phyloP scores from a whole-genome alignment of 2,888 invertebrate species.

The Oxyteleia sp. region DNA sequence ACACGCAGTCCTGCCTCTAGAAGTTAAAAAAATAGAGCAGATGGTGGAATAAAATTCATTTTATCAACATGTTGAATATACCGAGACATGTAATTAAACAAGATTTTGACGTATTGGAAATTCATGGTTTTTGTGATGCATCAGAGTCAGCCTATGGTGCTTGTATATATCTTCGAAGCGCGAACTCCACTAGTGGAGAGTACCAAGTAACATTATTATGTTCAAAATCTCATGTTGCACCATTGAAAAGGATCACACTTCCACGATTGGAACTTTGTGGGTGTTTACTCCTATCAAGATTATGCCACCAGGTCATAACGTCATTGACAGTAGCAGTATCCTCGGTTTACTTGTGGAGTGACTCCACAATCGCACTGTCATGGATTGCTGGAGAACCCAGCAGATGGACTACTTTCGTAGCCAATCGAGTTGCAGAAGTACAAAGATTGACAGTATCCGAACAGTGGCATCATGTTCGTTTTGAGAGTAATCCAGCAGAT shows the following conservation, averaged over 20 bases:
- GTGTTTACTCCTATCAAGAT: not conserved
- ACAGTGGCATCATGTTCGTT: not conserved
- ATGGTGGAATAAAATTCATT: not conserved
- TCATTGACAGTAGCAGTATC: not conserved
- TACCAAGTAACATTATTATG: not conserved
- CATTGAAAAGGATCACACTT: not conserved
- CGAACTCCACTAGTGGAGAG: not conserved
- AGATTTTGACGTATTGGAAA: not conserved
- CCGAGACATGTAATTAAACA: not conserved
- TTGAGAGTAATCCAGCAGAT: not conserved
- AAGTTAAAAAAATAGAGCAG: not conserved
- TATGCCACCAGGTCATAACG: not conserved
- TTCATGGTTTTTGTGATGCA: not conserved
- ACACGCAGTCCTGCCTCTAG: not conserved
- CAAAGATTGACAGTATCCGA: not conserved
- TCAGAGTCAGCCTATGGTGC: not conserved
- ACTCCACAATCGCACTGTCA: not conserved
- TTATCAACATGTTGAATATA: not conserved
- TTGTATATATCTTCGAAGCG: not conserved
- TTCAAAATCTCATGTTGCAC: not conserved
- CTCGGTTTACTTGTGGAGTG: not conserved
- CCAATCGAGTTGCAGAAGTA: not conserved
- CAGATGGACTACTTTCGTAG: not conserved
- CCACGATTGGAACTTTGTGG: not conserved
- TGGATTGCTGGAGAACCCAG: not conserved